Conservation (phyloP, 2,797 vertebrate genomes). For the Aldrovandia affinis region DNA sequence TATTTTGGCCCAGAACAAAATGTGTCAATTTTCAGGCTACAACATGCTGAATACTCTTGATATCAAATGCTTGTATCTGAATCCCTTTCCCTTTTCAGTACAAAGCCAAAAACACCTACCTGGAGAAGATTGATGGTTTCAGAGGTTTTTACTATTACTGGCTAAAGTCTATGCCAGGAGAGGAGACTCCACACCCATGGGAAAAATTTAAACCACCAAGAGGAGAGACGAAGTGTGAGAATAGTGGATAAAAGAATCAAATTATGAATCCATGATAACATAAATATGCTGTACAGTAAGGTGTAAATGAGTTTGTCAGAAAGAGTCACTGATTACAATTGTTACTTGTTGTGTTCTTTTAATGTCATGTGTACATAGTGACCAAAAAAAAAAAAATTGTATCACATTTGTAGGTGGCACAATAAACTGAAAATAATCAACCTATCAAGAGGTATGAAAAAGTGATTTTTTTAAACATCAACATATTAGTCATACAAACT, state of each 20-base stretch:
- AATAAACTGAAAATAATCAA: neutral
- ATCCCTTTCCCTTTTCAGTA: constrained; percentile 70
- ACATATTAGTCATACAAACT: neutral
- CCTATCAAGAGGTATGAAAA: neutral
- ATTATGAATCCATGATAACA: neutral
- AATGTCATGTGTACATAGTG: neutral
- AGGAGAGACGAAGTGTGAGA: fast-evolving
- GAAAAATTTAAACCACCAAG: constrained; percentile 64
- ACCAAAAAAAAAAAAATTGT: neutral
- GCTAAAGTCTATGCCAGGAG: constrained; percentile 83
- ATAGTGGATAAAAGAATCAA: constrained; percentile 11
- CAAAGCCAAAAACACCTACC: constrained; percentile 84
- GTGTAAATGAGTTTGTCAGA: neutral
- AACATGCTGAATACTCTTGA: neutral
- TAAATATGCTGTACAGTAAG: constrained; percentile 2
- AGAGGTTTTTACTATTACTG: constrained; percentile 91
- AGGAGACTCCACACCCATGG: constrained; percentile 81
- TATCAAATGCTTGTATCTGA: neutral
- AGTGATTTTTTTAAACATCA: neutral
- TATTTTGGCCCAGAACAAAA: no score
- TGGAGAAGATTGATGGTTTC: constrained; percentile 92
- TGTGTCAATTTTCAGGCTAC: neutral
- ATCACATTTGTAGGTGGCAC: neutral
- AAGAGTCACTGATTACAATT: neutral
- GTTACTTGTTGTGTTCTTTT: neutral